These are phyloP conservation scores for Hedya salicella DNA, from an alignment of 2,888 invertebrate species.

Conservation along the genomic window DNA sequence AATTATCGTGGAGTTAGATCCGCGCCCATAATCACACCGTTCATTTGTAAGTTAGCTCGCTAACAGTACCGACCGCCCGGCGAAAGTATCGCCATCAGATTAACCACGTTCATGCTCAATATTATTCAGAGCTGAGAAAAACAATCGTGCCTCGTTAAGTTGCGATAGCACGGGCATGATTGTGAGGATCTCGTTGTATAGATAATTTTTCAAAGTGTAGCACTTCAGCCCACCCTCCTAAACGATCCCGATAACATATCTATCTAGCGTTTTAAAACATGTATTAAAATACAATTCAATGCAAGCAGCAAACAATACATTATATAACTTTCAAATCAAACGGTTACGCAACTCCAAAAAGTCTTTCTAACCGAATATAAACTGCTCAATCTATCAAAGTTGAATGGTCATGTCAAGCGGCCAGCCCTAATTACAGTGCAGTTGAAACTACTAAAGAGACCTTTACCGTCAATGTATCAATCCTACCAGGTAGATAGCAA, in stretches of 20 bases:
- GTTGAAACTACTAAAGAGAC: slow-evolving; percentile 64
- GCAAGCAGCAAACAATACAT: background rate
- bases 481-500: slow-evolving; percentile 68
- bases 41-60: slow-evolving; percentile 80
- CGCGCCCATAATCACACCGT: slow-evolving; percentile 81
- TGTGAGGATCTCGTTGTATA: slow-evolving; percentile 62
- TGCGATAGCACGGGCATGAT: slow-evolving; percentile 77
- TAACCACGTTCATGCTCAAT: slow-evolving; percentile 77
- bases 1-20: slow-evolving; percentile 82
- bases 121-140: slow-evolving; percentile 84
- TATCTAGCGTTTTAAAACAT: background rate
- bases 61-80: slow-evolving; percentile 75
- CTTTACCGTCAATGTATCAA: slow-evolving; percentile 79
- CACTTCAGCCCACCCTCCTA: background rate
- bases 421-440: slow-evolving; percentile 67
- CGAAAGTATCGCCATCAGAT: slow-evolving; percentile 83
- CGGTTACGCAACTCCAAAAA: slow-evolving; percentile 34
- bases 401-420: slow-evolving; percentile 56
- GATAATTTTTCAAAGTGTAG: slow-evolving; percentile 25
- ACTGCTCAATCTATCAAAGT: slow-evolving; percentile 57
- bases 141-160: slow-evolving; percentile 84
- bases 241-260: background rate
- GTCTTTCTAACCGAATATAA: slow-evolving; percentile 42
- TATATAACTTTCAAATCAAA: slow-evolving; percentile 37
- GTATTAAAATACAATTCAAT: background rate